Evolutionary conservation across 2,113 vertebrate species (phyloP).

Genomic region (Clarias magur): DNA sequence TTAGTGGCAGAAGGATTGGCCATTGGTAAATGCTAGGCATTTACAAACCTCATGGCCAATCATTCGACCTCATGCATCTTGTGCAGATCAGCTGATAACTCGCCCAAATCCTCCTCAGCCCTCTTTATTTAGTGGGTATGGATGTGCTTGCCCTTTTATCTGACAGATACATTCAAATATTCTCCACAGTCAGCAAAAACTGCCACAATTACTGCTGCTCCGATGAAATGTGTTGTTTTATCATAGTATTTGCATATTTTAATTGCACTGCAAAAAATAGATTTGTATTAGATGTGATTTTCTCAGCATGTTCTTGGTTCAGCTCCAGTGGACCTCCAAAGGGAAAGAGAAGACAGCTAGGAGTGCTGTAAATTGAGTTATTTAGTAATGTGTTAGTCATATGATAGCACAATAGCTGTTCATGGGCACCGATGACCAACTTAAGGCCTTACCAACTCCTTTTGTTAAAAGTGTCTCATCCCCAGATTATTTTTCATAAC

Average conservation of each 20-base stretch:
- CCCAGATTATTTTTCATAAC: not conserved
- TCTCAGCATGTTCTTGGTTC: constrained; percentile 10
- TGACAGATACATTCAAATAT: constrained; percentile 54
- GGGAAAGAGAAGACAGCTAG: not conserved
- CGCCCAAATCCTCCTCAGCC: constrained; percentile 24
- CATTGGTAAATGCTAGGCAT: not conserved
- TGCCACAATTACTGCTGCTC: constrained; percentile 42
- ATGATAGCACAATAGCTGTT: not conserved
- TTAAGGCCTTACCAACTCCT: not conserved
- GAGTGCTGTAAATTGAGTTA: not conserved
- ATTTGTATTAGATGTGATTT: constrained; percentile 18
- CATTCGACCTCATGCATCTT: not conserved
- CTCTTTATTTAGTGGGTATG: constrained; percentile 35
- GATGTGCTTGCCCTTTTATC: constrained; percentile 56
- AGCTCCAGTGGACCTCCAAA: not conserved
- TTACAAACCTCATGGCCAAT: not conserved
- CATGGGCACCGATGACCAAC: not conserved
- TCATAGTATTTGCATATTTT: constrained; percentile 68
- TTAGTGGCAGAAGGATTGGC: too few species aligned
- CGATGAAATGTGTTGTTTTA: constrained; percentile 58
- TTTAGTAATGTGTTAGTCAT: not conserved
- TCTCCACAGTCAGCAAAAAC: constrained; percentile 45
- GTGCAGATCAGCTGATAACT: constrained; percentile 49
- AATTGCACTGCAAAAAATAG: constrained; percentile 59
- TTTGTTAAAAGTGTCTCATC: not conserved